Evolutionary conservation across 2,797 vertebrate species (phyloP), one percentile per base, ranked within the genome.

Genomic region (Falco novaeseelandiae): DNA sequence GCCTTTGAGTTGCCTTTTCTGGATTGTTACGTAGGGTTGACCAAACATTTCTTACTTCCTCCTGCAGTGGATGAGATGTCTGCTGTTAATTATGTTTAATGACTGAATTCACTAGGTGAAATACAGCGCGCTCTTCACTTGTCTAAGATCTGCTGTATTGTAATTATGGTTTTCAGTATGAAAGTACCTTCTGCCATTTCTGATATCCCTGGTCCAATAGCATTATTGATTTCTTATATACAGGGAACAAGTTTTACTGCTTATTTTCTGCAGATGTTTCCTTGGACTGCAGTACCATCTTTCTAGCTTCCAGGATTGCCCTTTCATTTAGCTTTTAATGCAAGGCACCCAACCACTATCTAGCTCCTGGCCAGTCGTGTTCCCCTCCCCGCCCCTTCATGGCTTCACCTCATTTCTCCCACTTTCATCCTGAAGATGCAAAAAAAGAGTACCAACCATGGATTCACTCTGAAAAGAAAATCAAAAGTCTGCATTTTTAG

Each of bases 141-240:
- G 3, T 13, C 59, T 69, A 42, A 52, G 79, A 71, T 88, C 61
- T 61, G 76, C 82, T 95, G n/a, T 20, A 12, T 23, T 83, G 23
- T 88, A 91, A 94, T 86, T 80, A 88, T 32, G 23, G 81, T 78
- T 42, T 57, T 34, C 61, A 58, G 49, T 14, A 6, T 67, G 79
- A 76, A 80, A 83, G 48, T 55, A 55, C 44, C 61, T 90, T 52
- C 49, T 88, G 58, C 55, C 3, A 9, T 57, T 57, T 84, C n/a
- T 88, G 76, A 81, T 81, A 87, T 81, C 79, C 72, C 69, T 54
- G 40, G 15, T 86, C 72, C 85, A 54, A 71, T 65, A 66, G 74
- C 66, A 82, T 6, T 88, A 93, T 80, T 74, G 87, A 97, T 94
- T 83, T 91, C 76, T 89, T 59, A 62, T 5, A 30, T 34, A n/a